phyloP scores from a whole-genome alignment of 2,113 vertebrate species.

The zebrafish (Danio rerio) region GRCz12tu NC_133178.1:19203501-19204000 shows the following conservation, averaged over 20 bases:
- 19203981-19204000: conserved; percentile 8
- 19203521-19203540: too few relatives aligned
- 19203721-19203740: too few relatives aligned
- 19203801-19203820: neutral
- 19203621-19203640: too few relatives aligned
- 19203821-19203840: neutral
- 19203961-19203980: conserved; percentile 30
- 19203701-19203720: too few relatives aligned
- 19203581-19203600: too few relatives aligned
- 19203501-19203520: too few relatives aligned
- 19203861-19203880: neutral
- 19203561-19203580: too few relatives aligned
- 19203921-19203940: conserved; percentile 28
- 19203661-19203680: too few relatives aligned
- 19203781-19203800: neutral
- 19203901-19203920: conserved; percentile 26
- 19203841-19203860: neutral
- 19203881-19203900: conserved; percentile 6
- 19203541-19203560: too few relatives aligned
- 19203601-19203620: too few relatives aligned
- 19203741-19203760: neutral
- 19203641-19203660: too few relatives aligned
- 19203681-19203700: too few relatives aligned
- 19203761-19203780: neutral
- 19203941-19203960: conserved; percentile 29